These are phyloP conservation scores for Peromyscus eremicus DNA, from an alignment of 2,797 vertebrate genomes.

Conservation along the genomic window DNA sequence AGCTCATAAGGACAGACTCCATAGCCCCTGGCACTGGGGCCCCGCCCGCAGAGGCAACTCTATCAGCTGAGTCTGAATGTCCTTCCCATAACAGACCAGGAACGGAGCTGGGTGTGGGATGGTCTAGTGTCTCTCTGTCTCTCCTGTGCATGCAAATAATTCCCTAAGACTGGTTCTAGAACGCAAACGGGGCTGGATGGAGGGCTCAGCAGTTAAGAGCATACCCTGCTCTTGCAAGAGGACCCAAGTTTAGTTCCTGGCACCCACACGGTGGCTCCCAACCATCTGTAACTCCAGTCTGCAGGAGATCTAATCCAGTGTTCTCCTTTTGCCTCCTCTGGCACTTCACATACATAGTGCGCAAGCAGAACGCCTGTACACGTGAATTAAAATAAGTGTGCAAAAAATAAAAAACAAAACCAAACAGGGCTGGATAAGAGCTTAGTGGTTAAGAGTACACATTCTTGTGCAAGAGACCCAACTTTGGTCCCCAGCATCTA, in stretches of 20 bases:
- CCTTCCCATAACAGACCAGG: not conserved
- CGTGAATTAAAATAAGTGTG: not conserved
- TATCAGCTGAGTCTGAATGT: not conserved
- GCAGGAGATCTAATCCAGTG: not conserved
- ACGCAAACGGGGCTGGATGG: not conserved
- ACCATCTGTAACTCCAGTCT: not conserved
- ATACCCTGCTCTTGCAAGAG: not conserved
- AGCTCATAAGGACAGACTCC: no score
- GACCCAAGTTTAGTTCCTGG: not conserved
- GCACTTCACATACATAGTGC: not conserved
- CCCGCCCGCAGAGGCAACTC: not conserved
- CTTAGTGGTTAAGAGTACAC: not conserved
- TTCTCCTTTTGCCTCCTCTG: not conserved
- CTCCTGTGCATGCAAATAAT: not conserved
- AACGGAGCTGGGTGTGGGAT: no score
- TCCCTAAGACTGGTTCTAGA: not conserved
- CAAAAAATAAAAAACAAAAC: not conserved
- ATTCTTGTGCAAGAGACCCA: not conserved
- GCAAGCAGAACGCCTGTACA: not conserved
- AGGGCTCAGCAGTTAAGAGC: not conserved
- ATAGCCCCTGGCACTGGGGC: not conserved
- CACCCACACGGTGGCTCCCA: not conserved
- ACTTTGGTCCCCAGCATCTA: not conserved
- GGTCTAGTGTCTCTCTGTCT: not conserved
- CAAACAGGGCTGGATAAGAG: not conserved